These are phyloP conservation scores for human (Homo sapiens) DNA, from an alignment of 2,113 vertebrate genomes.

Conservation along the genomic window GRCh38 chr2:99331001-99331500, in stretches of 20 bases:
- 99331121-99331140: not conserved
- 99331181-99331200: not conserved
- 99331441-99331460: no score
- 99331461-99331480: no score
- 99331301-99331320: no score
- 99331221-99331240: not conserved
- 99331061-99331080: not conserved
- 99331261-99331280: not conserved
- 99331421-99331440: no score
- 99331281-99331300: no score
- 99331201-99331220: not conserved
- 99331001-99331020: not conserved
- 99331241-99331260: not conserved
- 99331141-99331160: not conserved
- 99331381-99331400: no score
- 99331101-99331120: not conserved
- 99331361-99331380: no score
- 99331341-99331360: no score
- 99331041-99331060: conserved; percentile 11
- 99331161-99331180: not conserved
- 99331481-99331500: no score
- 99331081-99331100: not conserved
- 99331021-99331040: not conserved
- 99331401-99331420: no score
- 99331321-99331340: no score